Percentiles rank a stretch among this genome's conserved stretches.
phyloP scores from a whole-genome alignment of 1,140 invertebrate genomes.

The Cydia pomonella region DNA sequence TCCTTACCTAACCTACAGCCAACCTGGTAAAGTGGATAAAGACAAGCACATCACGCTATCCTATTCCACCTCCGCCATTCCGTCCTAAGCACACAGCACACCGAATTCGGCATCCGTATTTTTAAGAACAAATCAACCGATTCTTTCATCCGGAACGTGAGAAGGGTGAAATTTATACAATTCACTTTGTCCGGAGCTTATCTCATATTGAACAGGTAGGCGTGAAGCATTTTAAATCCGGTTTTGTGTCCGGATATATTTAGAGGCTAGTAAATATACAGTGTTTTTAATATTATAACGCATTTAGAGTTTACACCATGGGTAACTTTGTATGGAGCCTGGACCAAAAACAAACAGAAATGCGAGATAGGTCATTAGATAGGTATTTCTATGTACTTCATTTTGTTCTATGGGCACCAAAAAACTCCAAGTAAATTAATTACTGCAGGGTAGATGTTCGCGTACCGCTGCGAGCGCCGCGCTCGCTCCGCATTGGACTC shows the following conservation, averaged over 20 bases:
- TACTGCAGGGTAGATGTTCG: too few relatives aligned
- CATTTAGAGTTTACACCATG: too few relatives aligned
- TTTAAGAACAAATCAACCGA: conserved; percentile 4
- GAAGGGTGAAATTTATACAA: conserved; percentile 10
- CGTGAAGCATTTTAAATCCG: neutral
- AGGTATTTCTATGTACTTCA: too few relatives aligned
- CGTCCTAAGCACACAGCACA: neutral
- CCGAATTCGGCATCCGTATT: neutral
- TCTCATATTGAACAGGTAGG: conserved; percentile 4
- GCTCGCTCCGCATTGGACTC: too few relatives aligned
- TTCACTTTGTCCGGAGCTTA: neutral
- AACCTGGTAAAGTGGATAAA: neutral
- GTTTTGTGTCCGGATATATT: neutral
- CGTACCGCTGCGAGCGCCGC: too few relatives aligned
- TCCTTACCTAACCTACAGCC: too few relatives aligned
- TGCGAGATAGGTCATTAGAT: too few relatives aligned
- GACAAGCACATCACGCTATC: neutral
- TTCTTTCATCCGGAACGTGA: neutral
- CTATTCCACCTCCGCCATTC: neutral
- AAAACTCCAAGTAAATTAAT: too few relatives aligned
- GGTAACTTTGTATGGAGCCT: too few relatives aligned
- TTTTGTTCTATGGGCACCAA: too few relatives aligned
- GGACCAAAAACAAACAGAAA: too few relatives aligned
- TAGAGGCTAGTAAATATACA: neutral
- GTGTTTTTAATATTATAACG: too few relatives aligned